phyloP scores from a whole-genome alignment of 2,113 vertebrate genomes.

The Mormyrus iriodes region DNA sequence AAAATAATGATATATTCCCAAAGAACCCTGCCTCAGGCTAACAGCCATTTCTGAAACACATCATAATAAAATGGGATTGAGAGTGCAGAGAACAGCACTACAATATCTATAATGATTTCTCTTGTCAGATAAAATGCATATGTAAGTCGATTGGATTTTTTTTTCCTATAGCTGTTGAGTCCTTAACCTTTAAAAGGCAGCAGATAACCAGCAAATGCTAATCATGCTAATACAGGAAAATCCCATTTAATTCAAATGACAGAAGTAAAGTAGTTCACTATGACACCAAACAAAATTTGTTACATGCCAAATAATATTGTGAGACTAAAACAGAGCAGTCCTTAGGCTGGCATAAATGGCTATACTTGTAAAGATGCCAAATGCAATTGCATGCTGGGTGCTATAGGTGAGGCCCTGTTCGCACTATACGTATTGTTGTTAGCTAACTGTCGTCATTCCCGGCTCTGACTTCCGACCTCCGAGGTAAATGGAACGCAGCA shows the following conservation, averaged over 20 bases:
- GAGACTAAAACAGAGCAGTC: slow-evolving; percentile 4
- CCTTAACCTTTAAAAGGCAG: slow-evolving; percentile 19
- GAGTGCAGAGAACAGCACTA: neutral
- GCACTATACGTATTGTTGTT: neutral
- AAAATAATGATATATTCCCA: neutral
- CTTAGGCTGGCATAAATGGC: neutral
- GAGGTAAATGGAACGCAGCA: too few relatives aligned
- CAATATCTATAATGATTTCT: neutral
- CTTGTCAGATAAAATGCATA: slow-evolving; percentile 18
- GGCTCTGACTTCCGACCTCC: too few relatives aligned
- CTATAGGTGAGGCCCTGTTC: neutral
- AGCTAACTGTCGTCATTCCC: neutral
- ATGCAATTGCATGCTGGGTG: slow-evolving; percentile 24
- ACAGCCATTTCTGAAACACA: neutral
- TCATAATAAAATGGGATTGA: neutral
- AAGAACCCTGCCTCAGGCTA: neutral
- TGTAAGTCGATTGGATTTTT: slow-evolving; percentile 10
- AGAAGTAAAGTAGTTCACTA: neutral
- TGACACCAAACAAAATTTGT: neutral
- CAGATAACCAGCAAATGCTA: slow-evolving; percentile 2
- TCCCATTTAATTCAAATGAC: slow-evolving; percentile 9
- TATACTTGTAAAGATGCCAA: slow-evolving; percentile 23
- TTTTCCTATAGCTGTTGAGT: slow-evolving; percentile 6
- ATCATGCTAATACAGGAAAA: slow-evolving; percentile 17
- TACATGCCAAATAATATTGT: slow-evolving; percentile 1